Base-by-base conservation (phyloP, 2,888 invertebrate species). In the Ferrisia virgata region DNA sequence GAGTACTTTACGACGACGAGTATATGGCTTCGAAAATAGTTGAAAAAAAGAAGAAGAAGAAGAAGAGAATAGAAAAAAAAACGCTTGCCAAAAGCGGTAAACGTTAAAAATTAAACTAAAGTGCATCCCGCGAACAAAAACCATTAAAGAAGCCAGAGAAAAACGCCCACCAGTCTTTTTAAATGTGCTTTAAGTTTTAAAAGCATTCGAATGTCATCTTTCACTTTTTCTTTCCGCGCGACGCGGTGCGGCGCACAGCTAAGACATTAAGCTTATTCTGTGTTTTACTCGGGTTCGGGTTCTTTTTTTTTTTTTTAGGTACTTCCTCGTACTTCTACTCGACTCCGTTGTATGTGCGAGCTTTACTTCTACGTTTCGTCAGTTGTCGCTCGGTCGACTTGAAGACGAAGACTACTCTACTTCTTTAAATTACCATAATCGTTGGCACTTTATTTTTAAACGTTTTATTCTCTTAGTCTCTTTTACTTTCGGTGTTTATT, bases 121-220 rank as follows among this genome's bases (percentile, higher is more conserved):
- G 81, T 81, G 81, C 81, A 36, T 15, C 81, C 81, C 64, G 53
- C 64, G 33, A 81, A 81, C 53, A 81, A 81, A 81, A 28, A 64
- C 81, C 81, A 47, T 81, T 58, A 81, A 81, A 81, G 81, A 81
- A 81, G 81, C 81, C 81, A 64, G 33, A 81, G 81, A 81, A 81
- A 80, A 53, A 58, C 43, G 33, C 33, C 47, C 47, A 47, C 31
- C n/a, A n/a, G n/a, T n/a, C n/a, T n/a, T 79, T 64, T 81, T 81
- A 53, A 81, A 81, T 53, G 36, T 81, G 81, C 64, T 81, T 58
- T 36, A 81, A 81, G 81, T 81, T 81, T 64, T 81, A 81, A 64
- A 81, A 81, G 81, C 81, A 81, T 81, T 81, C 81, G 81, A 64
- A 81, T 81, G 81, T 81, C 53, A 81, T 81, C 81, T 39, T 81